Conservation (phyloP, 2,113 vertebrate species). For the Megaceryle maxima region DNA sequence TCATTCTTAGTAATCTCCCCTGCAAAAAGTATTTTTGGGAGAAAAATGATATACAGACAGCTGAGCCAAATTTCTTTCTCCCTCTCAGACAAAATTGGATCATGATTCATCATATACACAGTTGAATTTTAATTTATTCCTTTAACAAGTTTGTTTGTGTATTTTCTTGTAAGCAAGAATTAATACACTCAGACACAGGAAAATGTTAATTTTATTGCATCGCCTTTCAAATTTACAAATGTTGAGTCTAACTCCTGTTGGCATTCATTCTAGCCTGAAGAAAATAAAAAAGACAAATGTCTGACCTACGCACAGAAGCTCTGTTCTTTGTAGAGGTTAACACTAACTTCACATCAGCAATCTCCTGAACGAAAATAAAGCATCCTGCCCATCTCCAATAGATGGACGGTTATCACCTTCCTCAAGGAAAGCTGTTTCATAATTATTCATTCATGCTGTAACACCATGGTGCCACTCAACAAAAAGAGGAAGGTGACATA, state of each 20-base stretch:
- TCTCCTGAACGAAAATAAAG: not conserved
- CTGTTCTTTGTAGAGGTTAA: not conserved
- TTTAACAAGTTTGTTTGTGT: slow-evolving; percentile 42
- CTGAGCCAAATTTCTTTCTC: slow-evolving; percentile 1
- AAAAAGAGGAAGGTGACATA: not conserved
- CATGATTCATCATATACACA: slow-evolving; percentile 58
- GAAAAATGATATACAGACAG: not conserved
- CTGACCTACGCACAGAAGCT: not conserved
- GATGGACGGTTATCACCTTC: not conserved
- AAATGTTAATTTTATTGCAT: slow-evolving; percentile 35
- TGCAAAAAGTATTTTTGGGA: not conserved
- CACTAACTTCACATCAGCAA: not conserved
- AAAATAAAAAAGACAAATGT: not conserved
- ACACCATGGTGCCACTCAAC: not conserved
- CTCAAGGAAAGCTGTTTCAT: not conserved
- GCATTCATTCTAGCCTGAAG: not conserved
- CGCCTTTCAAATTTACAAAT: slow-evolving; percentile 7
- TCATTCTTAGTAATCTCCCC: slow-evolving; percentile 11
- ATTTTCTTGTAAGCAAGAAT: slow-evolving; percentile 43
- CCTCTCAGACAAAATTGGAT: slow-evolving; percentile 44
- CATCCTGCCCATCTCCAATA: not conserved
- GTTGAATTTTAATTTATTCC: slow-evolving; percentile 55
- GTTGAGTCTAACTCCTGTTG: slow-evolving; percentile 1
- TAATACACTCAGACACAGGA: not conserved
- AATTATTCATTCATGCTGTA: not conserved